Base-by-base conservation (phyloP, 1,140 invertebrate genomes). In the Forficula auricularia region DNA sequence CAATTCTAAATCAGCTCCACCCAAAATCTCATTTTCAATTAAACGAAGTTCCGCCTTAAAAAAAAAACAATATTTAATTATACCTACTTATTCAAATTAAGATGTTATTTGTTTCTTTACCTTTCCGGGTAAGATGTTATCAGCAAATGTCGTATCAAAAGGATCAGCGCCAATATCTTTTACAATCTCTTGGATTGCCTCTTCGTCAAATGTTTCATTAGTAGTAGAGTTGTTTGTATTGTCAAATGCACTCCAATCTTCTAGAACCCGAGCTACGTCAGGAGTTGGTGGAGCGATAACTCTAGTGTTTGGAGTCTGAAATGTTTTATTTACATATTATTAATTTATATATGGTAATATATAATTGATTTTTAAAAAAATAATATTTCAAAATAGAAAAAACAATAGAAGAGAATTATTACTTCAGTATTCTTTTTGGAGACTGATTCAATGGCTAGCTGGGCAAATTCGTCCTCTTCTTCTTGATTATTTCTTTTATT, bases 61-160 rank as follows among this genome's bases (percentile, higher is more conserved):
- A 10, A 27, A 27, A 27, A 27, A 6, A 27, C 4, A 27, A 27
- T 27, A 27, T 6, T 27, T 10, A 27, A 27, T 27, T 27, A 27
- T 27, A 27, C 22, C 22, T n/a, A n/a, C n/a, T n/a, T n/a, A n/a
- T n/a, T n/a, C n/a, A n/a, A n/a, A n/a, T n/a, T n/a, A n/a, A n/a
- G n/a, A n/a, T n/a, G n/a, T n/a, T n/a, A n/a, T n/a, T n/a, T n/a
- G 4, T 27, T 27, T 6, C 10, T 6, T 27, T 27, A 34, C 62
- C 57, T 76, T 74, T 27, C 74, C 74, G 7, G 78, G 77, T 36
- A 83, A 58, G 32, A 86, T 69, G 51, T 77, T 78, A 31, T 82
- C 78, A 0, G 77, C 82, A 62, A 84, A 83, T 36, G 78, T 74
- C 8, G 84, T 88, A 54, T 89, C 84, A 54, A 90, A 90, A 0